Base-by-base conservation (phyloP, 1,140 invertebrate species). In the Drosophila parvula region DNA sequence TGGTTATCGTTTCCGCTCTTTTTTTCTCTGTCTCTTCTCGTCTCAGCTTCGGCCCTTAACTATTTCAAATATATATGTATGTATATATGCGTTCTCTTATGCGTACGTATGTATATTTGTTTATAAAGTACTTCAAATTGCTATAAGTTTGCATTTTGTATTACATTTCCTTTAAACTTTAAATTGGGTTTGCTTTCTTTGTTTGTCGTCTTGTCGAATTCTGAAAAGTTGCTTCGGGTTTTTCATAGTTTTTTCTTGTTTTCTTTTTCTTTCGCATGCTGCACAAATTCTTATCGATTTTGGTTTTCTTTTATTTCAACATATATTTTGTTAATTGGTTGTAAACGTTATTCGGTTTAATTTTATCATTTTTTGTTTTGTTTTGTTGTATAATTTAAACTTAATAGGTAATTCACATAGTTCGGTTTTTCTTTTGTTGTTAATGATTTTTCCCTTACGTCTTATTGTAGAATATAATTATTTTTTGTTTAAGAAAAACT, bases 61-160 rank as follows among this genome's bases (percentile, higher is more conserved):
- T 78, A 78, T 76, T 81, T 74, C 79, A 81, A 82, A 73, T 78
- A 51, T 80, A 80, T 79, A 57, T 69, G 74, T 78, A 59, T 73
- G 60, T 56, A 27, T 78, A 71, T 79, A 44, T 69, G 60, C 79
- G 50, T 71, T 71, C 51, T 58, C 68, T 71, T 71, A 71, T 68
- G 50, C 62, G 65, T 78, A 80, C 70, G 51, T 81, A 71, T 78
- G 62, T 77, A 78, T 78, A 76, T 77, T 82, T 79, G 58, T 82
- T 88, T 83, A 80, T 88, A 88, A 88, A 88, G 83, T 88, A 88
- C 84, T 88, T 88, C 53, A 74, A 88, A 88, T 88, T 88, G 83
- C 84, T 88, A 86, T 88, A 88, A 82, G 83, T 88, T 88, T 88
- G 83, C 83, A 74, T 83, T 88, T 88, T 83, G 83, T 88, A 83